Conservation (phyloP, 1,140 invertebrate species). For the Drosophila subpulchrella region DNA sequence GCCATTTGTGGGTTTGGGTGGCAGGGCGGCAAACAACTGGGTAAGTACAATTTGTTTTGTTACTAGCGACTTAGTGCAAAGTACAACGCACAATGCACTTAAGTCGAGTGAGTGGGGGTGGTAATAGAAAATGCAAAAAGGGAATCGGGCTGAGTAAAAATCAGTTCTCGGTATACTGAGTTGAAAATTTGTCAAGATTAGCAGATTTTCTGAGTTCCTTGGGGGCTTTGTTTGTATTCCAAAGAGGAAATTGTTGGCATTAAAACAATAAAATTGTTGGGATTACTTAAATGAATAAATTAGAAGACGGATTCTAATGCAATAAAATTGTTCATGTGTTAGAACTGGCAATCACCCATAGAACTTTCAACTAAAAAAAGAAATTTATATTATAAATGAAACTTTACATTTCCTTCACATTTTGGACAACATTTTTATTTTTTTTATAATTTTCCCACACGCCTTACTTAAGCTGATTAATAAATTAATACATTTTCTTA, state of each 20-base stretch:
- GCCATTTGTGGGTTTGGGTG: not conserved
- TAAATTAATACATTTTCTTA: too few species aligned
- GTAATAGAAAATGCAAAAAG: slow-evolving; percentile 19
- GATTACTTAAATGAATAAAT: not conserved
- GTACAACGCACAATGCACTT: slow-evolving; percentile 25
- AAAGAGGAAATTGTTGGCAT: not conserved
- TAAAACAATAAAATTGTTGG: not conserved
- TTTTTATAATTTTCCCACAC: too few species aligned
- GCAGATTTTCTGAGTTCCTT: not conserved
- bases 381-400: too few species aligned
- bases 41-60: slow-evolving; percentile 27
- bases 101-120: not conserved
- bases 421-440: too few species aligned
- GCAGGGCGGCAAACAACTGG: slow-evolving; percentile 17
- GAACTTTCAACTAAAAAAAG: too few species aligned
- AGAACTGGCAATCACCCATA: too few species aligned
- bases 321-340: too few species aligned
- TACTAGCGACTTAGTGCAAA: slow-evolving; percentile 5
- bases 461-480: too few species aligned
- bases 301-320: too few species aligned
- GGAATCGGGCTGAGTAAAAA: slow-evolving; percentile 6
- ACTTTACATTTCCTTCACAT: too few species aligned
- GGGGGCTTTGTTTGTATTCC: not conserved
- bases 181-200: slow-evolving; percentile 5
- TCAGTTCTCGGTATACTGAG: not conserved